Base-by-base conservation (phyloP, 2,888 invertebrate genomes). In the Leptura quadrifasciata region DNA sequence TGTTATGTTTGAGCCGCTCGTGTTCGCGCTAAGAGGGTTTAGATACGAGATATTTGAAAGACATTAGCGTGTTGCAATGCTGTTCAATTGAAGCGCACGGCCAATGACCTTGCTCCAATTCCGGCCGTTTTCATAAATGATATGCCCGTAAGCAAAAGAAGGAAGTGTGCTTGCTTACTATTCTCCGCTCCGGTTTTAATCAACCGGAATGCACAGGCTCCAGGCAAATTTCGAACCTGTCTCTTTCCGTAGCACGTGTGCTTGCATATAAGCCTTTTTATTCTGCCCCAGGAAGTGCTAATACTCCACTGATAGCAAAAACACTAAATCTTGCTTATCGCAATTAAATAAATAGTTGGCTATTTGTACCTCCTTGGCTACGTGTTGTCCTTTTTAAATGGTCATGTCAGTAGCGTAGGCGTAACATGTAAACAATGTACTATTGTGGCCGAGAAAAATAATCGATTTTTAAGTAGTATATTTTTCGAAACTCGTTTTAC, bases 91-190 rank as follows among this genome's bases (percentile, higher is more conserved):
- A 78, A 76, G 79, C 76, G 75, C 82, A 83, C 85, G 87, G 86
- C 80, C 86, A 86, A 86, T 85, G 86, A 87, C 86, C 87, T 87
- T 87, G 86, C 85, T 87, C 87, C 84, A 86, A 86, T 87, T 86
- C 84, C 79, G 77, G 76, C 73, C 75, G 80, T 82, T 84, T 85
- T 84, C 82, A 84, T 84, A 83, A 85, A 84, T 81, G 82, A 82
- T 83, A 77, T 77, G 84, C 84, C 83, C 70, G 69, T 39, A 75
- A 75, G 76, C 47, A 58, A 68, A 75, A 78, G 80, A 81, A 84
- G 85, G 84, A 85, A 85, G 85, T 85, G 84, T 81, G 83, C 84
- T 83, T 80, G 75, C 70, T 75, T 27, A 63, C 64, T 57, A 72
- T 67, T 77, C 81, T 84, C 82, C 81, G 84, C 85, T 85, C 85